Conservation (phyloP, 1,140 invertebrate species). For the Contarinia nasturtii region DNA sequence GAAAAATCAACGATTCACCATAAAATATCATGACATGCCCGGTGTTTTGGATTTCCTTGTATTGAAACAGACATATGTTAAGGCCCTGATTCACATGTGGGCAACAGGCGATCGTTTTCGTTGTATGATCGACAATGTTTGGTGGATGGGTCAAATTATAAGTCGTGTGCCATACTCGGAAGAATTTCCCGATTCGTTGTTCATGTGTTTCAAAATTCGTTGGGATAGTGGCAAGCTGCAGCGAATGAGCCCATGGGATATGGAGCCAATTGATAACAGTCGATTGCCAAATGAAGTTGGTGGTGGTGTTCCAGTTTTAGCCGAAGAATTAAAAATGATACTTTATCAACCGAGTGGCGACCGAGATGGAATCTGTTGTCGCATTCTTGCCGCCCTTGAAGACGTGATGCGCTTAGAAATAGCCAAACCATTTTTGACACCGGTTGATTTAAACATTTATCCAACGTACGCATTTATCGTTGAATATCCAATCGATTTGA, state of each 20-base stretch:
- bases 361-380: slow-evolving; percentile 48
- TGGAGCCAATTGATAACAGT: slow-evolving; percentile 68
- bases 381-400: slow-evolving; percentile 55
- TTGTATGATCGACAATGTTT: slow-evolving; percentile 88
- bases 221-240: slow-evolving; percentile 92
- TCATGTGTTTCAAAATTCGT: slow-evolving; percentile 70
- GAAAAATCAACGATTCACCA: slow-evolving; percentile 54
- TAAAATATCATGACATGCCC: slow-evolving; percentile 93
- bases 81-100: slow-evolving; percentile 64
- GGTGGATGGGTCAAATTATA: slow-evolving; percentile 82
- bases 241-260: slow-evolving; percentile 89
- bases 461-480: slow-evolving; percentile 79
- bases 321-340: slow-evolving; percentile 61
- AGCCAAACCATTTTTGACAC: slow-evolving; percentile 80
- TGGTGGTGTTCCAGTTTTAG: slow-evolving; percentile 59
- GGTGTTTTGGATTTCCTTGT: slow-evolving; percentile 94
- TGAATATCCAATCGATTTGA: slow-evolving; percentile 89
- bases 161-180: slow-evolving; percentile 42
- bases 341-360: slow-evolving; percentile 64
- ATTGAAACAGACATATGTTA: slow-evolving; percentile 74
- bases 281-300: slow-evolving; percentile 49
- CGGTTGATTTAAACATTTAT: slow-evolving; percentile 84
- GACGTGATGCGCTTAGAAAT: slow-evolving; percentile 68
- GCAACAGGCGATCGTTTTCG: slow-evolving; percentile 48
- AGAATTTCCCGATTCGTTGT: slow-evolving; percentile 55